Evolutionary conservation across 2,797 vertebrate genomes (phyloP).

Genomic region (Molossus alvarezi): DNA sequence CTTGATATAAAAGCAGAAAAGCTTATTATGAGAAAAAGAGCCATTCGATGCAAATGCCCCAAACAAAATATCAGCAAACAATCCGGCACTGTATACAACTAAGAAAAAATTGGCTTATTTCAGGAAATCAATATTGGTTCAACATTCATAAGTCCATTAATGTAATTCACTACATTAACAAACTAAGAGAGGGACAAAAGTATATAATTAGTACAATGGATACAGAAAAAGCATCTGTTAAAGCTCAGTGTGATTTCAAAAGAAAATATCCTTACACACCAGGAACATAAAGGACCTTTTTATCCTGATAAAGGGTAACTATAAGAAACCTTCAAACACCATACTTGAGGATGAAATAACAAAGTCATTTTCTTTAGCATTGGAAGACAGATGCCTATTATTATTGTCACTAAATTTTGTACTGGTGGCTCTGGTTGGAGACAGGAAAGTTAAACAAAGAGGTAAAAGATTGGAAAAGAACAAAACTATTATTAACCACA

Average conservation of each 20-base stretch:
- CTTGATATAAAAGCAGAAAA: not conserved
- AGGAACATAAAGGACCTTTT: slow-evolving; percentile 39
- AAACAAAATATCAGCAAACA: slow-evolving; percentile 48
- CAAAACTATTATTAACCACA: slow-evolving; percentile 38
- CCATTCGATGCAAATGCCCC: not conserved
- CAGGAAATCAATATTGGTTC: slow-evolving; percentile 50
- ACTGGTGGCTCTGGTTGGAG: slow-evolving; percentile 30
- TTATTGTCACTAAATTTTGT: slow-evolving; percentile 42
- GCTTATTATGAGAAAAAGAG: slow-evolving; percentile 35
- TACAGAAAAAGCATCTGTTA: slow-evolving; percentile 37
- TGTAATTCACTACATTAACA: slow-evolving; percentile 54
- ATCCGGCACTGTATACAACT: not conserved
- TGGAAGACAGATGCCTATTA: slow-evolving; percentile 36
- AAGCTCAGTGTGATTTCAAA: slow-evolving; percentile 61
- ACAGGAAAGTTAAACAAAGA: slow-evolving; percentile 67
- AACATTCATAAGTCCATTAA: slow-evolving; percentile 68
- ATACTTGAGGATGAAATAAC: slow-evolving; percentile 44
- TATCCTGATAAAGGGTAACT: slow-evolving; percentile 45
- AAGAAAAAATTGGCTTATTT: slow-evolving; percentile 62
- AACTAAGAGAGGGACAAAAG: slow-evolving; percentile 20
- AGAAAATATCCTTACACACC: slow-evolving; percentile 25
- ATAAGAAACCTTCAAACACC: slow-evolving; percentile 6
- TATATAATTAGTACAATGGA: not conserved
- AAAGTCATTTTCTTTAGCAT: slow-evolving; percentile 68
- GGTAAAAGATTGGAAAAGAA: slow-evolving; percentile 51